These are phyloP conservation scores for Vireo griseus DNA, from an alignment of 2,797 vertebrate species.

Conservation along the genomic window DNA sequence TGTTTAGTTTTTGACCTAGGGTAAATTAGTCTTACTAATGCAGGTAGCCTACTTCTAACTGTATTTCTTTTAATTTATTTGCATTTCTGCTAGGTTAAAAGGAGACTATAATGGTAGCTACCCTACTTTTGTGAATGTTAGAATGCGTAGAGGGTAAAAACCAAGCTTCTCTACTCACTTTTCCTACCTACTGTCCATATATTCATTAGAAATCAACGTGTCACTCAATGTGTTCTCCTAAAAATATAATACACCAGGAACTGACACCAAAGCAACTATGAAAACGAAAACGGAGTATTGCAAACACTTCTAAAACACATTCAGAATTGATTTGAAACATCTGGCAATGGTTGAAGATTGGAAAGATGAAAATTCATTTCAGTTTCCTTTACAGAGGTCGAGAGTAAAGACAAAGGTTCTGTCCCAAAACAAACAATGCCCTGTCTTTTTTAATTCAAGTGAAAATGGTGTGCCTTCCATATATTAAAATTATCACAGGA, in stretches of 20 bases:
- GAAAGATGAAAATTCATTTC: background rate
- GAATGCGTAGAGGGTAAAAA: background rate
- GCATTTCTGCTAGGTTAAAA: background rate
- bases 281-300: background rate
- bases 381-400: background rate
- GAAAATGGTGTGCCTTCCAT: background rate
- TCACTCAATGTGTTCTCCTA: background rate
- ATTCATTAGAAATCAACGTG: background rate
- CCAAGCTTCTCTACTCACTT: background rate
- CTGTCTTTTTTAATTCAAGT: background rate
- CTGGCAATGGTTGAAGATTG: background rate
- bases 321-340: slow-evolving; percentile 12
- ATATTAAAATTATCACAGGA: background rate
- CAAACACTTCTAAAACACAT: background rate
- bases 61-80: background rate
- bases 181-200: background rate
- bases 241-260: background rate
- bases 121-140: background rate
- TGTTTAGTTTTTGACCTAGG: background rate
- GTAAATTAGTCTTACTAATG: background rate
- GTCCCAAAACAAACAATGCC: background rate
- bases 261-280: background rate
- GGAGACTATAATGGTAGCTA: background rate
- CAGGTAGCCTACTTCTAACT: background rate
- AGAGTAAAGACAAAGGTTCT: background rate